These are phyloP conservation scores for Bugulina stolonifera DNA, from an alignment of 2,888 invertebrate genomes.

Conservation along the genomic window DNA sequence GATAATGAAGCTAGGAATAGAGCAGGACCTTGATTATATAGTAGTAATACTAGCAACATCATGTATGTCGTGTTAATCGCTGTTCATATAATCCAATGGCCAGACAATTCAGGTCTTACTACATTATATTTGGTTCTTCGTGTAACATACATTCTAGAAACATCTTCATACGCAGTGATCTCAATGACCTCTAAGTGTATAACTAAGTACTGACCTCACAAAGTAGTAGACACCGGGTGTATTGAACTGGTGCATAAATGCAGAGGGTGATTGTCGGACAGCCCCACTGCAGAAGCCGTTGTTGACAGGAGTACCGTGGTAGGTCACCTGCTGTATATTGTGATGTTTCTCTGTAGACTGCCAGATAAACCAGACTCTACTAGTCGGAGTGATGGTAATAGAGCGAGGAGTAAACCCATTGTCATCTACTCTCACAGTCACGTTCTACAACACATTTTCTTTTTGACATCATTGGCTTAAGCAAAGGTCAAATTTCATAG, in stretches of 20 bases:
- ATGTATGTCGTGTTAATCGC: no score
- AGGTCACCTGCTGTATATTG: constrained; percentile 51
- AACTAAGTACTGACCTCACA: constrained; percentile 34
- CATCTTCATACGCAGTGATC: no score
- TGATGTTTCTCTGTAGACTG: constrained; percentile 49
- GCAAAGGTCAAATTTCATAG: no score
- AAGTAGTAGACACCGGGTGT: constrained; percentile 51
- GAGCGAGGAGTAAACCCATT: constrained; percentile 51
- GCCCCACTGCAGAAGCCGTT: constrained; percentile 51
- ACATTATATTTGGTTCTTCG: no score
- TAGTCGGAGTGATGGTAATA: constrained; percentile 49
- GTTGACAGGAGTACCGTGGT: constrained; percentile 44
- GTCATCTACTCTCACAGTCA: constrained; percentile 51
- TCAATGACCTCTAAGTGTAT: background rate
- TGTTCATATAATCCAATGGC: no score
- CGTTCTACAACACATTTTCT: constrained; percentile 43
- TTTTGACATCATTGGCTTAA: no score
- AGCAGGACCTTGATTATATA: no score
- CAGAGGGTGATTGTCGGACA: constrained; percentile 49
- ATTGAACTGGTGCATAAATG: constrained; percentile 49
- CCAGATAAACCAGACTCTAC: constrained; percentile 54
- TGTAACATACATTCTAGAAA: no score
- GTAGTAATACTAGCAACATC: no score
- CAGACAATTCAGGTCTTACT: no score
- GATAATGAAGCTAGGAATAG: no score